Percentiles rank a stretch among this genome's conserved stretches.
Evolutionary conservation across 2,113 vertebrate species (phyloP).

Genomic region (Sceloporus undulatus): DNA sequence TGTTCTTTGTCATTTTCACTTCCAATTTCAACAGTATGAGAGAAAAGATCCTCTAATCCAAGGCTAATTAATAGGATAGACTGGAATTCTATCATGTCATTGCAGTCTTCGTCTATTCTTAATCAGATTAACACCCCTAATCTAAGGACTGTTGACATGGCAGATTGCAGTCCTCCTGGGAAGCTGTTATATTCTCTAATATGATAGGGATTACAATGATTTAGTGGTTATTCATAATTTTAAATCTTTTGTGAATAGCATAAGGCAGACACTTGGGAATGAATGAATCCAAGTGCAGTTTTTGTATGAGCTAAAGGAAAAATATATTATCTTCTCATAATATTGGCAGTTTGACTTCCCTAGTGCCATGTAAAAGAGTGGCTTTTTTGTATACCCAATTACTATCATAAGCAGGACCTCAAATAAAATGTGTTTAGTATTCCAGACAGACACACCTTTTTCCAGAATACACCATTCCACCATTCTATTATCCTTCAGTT

Average conservation of each 20-base stretch:
- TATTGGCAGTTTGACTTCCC: neutral
- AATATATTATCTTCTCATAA: neutral
- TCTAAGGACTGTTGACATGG: constrained; percentile 40
- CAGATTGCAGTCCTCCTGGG: constrained; percentile 38
- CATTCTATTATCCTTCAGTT: neutral
- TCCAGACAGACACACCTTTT: neutral
- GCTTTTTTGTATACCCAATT: neutral
- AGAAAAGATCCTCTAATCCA: constrained; percentile 57
- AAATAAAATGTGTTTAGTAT: neutral
- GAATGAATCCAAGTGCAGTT: neutral
- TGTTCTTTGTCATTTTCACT: constrained; percentile 27
- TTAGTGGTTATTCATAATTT: constrained; percentile 35
- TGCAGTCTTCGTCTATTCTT: constrained; percentile 50
- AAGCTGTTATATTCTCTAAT: constrained; percentile 24
- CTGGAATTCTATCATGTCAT: constrained; percentile 51
- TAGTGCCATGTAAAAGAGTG: neutral
- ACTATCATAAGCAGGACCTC: neutral
- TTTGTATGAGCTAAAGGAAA: neutral
- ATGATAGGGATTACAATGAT: neutral
- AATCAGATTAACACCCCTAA: constrained; percentile 61
- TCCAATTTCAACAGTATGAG: constrained; percentile 50
- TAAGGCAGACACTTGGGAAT: neutral
- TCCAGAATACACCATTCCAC: neutral
- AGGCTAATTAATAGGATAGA: constrained; percentile 57
- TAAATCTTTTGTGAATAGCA: constrained; percentile 19